Evolutionary conservation across 2,113 vertebrate species (phyloP), one percentile per base, ranked within the genome.

Genomic region (Indicator maculatus): DNA sequence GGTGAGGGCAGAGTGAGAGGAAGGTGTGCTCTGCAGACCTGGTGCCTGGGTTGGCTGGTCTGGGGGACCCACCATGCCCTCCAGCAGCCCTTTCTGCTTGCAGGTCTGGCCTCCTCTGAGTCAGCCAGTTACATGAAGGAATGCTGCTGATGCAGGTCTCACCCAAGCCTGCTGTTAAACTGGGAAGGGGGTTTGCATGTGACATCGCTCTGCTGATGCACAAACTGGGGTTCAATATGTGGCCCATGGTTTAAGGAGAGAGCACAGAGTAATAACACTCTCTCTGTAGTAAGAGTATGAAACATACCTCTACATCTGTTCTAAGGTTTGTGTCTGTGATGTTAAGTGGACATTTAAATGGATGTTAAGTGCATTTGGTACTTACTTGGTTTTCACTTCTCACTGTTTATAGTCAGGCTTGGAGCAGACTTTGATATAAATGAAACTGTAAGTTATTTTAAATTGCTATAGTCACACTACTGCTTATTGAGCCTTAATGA

Each of bases 341-440:
- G 30, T 41, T 70, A 76, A 73, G 5, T 9, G 16, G 39, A 12
- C 20, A 5, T 33, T 61, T 53, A 82, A 59, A 50, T 47, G 23
- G 44, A 30, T 36, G 9, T 38, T 77, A 69, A 33, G 6, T 77
- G 26, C 11, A n/a, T 83, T 82, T 86, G 52, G 12, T 66, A 38
- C 45, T 89, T 70, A 36, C 0, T 71, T 0, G 4, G 73, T 87
- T 91, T 78, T 3, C 12, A 9, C n/a, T 94, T 93, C 74, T 86
- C 41, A 30, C 26, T 83, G 11, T 38, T 91, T 61, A 4, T 71
- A 45, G 33, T 44, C 58, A 41, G 47, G 17, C 38, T 73, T 60
- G 53, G 23, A 89, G n/a, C 18, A 90, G 81, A 70, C 41, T 81
- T 89, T 61, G 67, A 87, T 50, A 80, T 50, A 80, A 88, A 93